Evolutionary conservation across 2,113 vertebrate genomes (phyloP), one percentile per base, ranked within the genome.

Genomic region (Atherinomorus stipes): DNA sequence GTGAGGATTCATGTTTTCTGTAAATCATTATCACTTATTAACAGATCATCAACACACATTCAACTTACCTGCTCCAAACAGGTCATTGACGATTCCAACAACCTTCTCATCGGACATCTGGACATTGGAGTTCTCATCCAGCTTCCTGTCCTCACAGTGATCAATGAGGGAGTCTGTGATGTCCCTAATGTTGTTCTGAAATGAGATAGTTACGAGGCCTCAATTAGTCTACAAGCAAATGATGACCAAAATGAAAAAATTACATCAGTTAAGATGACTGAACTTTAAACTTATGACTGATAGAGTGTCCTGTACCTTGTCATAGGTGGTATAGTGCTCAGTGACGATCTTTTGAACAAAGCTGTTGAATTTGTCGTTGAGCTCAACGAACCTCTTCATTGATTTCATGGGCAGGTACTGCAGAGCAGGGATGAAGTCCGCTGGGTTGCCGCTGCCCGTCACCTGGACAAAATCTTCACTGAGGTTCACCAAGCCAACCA

Each of bases 61-160:
- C 18, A n/a, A 86, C 94, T 71, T 86, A 99, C 98, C 98, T 12
- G 98, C 98, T 85, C 98, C 98, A 76, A 99, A 99, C 47, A 99
- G 93, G 71, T 99, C 97, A 0, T 92, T 90, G 54, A 98, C 94
- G 0, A 96, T 93, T 71, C 47, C 74, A 0, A 97, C 82, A 8
- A 98, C 92, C 85, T 96, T 96, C 66, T 95, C 84, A 0, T 96
- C 89, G 0, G 95, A 94, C 22, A 96, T 25, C 1, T 93, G 90
- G 13, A 94, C 0, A 0, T 87, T 94, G 22, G 89, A 85, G 2
- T 95, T 95, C 68, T 96, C 94, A 0, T 95, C 94, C 37, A 84
- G 9, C 1, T 82, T 95, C 26, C 93, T 93, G 63, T 96, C 95
- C 83, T 96, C 95, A 56, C 96, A 97, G 81, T 96, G 95, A 38